A percentile compares a stretch with the other conserved stretches of the same genome.
Evolutionary conservation across 2,797 vertebrate genomes (phyloP).

Genomic region (Netta rufina): DNA sequence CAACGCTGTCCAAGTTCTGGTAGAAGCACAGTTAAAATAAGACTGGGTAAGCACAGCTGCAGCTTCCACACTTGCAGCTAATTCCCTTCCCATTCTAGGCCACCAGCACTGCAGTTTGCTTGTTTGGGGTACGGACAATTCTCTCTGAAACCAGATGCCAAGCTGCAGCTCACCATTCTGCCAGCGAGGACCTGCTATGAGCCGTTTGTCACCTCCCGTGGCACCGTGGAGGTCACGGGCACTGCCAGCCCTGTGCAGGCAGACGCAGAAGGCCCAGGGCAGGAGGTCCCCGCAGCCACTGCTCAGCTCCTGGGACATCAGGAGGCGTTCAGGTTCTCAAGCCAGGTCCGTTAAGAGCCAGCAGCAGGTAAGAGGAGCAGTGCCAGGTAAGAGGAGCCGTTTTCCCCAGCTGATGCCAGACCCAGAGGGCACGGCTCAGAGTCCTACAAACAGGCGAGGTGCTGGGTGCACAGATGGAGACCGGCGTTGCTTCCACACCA

Average conservation of each 20-base stretch:
- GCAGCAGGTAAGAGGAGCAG: not conserved
- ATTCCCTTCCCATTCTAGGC: slow-evolving; percentile 35
- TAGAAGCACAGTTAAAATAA: slow-evolving; percentile 58
- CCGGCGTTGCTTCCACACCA: not conserved
- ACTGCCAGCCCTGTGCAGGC: not conserved
- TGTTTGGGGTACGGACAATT: not conserved
- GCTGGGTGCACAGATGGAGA: not conserved
- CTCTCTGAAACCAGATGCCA: slow-evolving; percentile 1
- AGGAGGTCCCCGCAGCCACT: not conserved
- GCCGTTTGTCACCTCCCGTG: not conserved
- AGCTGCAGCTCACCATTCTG: slow-evolving; percentile 13
- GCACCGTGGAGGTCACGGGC: not conserved
- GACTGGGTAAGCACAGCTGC: slow-evolving; percentile 51
- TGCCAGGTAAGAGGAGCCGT: not conserved
- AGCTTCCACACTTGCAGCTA: slow-evolving; percentile 20
- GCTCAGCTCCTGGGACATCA: not conserved
- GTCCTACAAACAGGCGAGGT: not conserved
- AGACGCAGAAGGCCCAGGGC: not conserved
- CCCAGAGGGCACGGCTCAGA: not conserved
- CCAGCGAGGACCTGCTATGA: not conserved
- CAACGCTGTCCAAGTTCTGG: slow-evolving; percentile 26
- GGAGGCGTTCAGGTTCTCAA: not conserved
- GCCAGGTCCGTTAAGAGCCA: not conserved
- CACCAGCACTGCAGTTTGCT: slow-evolving; percentile 7
- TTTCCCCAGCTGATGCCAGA: not conserved